phyloP scores from a whole-genome alignment of 2,113 vertebrate genomes.

The Noctilio leporinus region DNA sequence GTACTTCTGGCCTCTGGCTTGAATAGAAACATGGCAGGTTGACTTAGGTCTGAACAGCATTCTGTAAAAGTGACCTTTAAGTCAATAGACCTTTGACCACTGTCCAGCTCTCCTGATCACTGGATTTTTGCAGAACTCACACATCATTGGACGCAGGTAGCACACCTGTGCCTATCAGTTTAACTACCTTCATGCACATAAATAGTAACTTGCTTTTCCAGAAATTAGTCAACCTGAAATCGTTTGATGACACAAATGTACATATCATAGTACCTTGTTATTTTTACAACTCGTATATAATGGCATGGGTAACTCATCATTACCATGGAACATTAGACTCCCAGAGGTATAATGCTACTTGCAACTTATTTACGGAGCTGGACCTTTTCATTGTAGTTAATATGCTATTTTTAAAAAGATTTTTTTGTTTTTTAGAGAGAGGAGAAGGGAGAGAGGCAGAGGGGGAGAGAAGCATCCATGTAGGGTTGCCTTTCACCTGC shows the following conservation, averaged over 20 bases:
- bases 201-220: neutral
- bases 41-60: neutral
- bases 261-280: no score
- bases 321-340: neutral
- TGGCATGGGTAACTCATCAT: no score
- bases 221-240: neutral
- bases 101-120: accelerated
- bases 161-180: accelerated
- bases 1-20: neutral
- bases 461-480: no score
- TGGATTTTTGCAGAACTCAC: accelerated
- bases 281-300: neutral
- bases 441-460: no score
- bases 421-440: no score
- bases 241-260: accelerated
- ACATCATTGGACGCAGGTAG: accelerated
- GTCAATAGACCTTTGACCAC: neutral
- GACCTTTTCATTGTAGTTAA: neutral
- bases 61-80: neutral
- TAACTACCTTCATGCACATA: accelerated
- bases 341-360: neutral
- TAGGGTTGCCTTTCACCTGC: no score
- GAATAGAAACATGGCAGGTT: neutral
- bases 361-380: neutral
- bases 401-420: no score